Percentiles rank a stretch among this genome's conserved stretches.
Conservation (phyloP, 2,797 vertebrate species). For the Falco peregrinus region DNA sequence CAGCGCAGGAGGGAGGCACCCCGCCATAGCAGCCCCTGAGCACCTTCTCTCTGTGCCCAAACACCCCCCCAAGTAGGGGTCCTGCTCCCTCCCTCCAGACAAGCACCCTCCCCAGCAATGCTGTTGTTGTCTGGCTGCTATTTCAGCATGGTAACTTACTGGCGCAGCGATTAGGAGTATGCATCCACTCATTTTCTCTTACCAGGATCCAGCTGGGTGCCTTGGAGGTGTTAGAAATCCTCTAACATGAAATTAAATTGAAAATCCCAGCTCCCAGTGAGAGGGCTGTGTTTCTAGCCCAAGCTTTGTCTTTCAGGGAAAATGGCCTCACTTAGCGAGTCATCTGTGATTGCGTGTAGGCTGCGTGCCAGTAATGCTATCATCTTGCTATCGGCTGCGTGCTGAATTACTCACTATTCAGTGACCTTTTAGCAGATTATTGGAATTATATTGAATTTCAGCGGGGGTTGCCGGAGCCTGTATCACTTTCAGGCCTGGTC, state of each 20-base stretch:
- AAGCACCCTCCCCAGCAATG: background rate
- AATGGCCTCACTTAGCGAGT: slow-evolving; percentile 43
- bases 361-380: background rate
- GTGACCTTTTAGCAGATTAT: slow-evolving; percentile 46
- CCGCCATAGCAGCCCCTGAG: background rate
- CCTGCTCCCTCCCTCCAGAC: background rate
- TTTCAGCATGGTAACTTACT: background rate
- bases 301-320: slow-evolving; percentile 45
- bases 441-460: slow-evolving; percentile 44
- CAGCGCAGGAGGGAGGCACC: background rate
- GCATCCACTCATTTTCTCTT: background rate
- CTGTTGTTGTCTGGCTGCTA: background rate
- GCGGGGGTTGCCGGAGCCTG: background rate
- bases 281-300: background rate
- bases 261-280: slow-evolving; percentile 2
- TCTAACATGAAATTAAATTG: background rate
- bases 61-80: accelerated
- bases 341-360: background rate
- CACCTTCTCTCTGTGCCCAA: background rate
- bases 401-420: slow-evolving; percentile 18
- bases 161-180: background rate
- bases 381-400: background rate
- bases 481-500: background rate
- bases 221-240: slow-evolving; percentile 32
- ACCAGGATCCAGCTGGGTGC: slow-evolving; percentile 53